Percentiles rank a stretch among this genome's conserved stretches.
These are phyloP conservation scores for Drosophila quasianomalipes DNA, from an alignment of 2,888 invertebrate species.

Conservation along the genomic window DNA sequence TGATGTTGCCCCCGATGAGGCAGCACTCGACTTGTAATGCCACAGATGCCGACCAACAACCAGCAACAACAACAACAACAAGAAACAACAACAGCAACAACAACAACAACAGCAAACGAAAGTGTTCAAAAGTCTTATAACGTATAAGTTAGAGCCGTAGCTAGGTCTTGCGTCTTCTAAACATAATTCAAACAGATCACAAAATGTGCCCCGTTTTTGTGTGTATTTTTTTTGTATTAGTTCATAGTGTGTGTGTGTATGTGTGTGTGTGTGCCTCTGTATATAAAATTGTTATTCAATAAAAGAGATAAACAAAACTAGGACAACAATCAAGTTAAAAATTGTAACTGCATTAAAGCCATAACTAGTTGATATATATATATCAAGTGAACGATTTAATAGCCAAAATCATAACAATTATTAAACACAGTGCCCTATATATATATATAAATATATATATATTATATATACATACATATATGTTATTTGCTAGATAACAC, in stretches of 20 bases:
- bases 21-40: constrained; percentile 1
- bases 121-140: constrained; percentile 74
- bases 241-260: constrained; percentile 1
- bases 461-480: not conserved
- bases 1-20: constrained; percentile 49
- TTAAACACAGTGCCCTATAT: constrained; percentile 42
- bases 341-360: constrained; percentile 43
- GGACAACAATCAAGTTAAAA: constrained; percentile 33
- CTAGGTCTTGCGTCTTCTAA: constrained; percentile 44
- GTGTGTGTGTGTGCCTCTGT: constrained; percentile 14
- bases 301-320: constrained; percentile 6
- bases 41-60: not conserved
- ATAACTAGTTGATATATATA: constrained; percentile 13
- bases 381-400: constrained; percentile 11
- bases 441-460: constrained; percentile 17
- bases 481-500: constrained; percentile 3
- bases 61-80: constrained; percentile 18
- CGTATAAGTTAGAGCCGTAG: constrained; percentile 43
- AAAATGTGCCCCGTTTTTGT: constrained; percentile 26
- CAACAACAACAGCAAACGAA: constrained; percentile 57
- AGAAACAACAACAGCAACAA: constrained; percentile 17
- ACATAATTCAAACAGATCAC: constrained; percentile 35
- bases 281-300: constrained; percentile 35
- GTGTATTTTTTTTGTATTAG: constrained; percentile 1
- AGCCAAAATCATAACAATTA: constrained; percentile 34